Conservation (phyloP, 2,113 vertebrate genomes). For the Lasiurus borealis region DNA sequence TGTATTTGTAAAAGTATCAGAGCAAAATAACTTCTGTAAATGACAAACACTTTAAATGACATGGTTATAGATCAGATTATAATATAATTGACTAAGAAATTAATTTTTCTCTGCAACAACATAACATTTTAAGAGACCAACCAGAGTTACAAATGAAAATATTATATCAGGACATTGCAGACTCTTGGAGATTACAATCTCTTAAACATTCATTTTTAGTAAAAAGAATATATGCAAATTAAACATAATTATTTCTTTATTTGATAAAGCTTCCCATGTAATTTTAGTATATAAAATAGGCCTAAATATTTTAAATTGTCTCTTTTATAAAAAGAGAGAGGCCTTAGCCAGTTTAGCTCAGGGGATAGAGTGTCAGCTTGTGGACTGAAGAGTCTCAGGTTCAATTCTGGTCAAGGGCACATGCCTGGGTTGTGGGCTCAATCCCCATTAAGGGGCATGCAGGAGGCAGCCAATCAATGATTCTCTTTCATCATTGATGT, state of each 20-base stretch:
- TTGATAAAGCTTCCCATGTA: not conserved
- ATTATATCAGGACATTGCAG: not conserved
- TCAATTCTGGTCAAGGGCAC: no score
- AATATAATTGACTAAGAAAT: not conserved
- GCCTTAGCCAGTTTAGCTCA: no score
- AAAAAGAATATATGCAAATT: not conserved
- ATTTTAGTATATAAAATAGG: not conserved
- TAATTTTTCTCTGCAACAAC: not conserved
- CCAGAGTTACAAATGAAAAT: not conserved
- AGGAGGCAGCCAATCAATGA: no score
- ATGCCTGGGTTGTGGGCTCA: no score
- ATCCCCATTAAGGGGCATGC: no score
- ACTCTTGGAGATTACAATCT: not conserved
- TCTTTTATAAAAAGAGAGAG: not conserved
- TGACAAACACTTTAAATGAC: not conserved
- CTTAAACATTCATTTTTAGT: not conserved
- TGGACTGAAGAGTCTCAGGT: no score
- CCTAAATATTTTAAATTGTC: not conserved
- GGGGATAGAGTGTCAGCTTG: no score
- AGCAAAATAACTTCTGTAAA: not conserved
- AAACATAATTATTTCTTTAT: not conserved
- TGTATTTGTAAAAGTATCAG: not conserved
- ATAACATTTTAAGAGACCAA: not conserved
- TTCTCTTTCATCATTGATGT: no score
- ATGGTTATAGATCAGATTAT: not conserved